These are phyloP conservation scores for Brachyptera putata DNA, from an alignment of 2,888 invertebrate genomes.

Conservation along the genomic window DNA sequence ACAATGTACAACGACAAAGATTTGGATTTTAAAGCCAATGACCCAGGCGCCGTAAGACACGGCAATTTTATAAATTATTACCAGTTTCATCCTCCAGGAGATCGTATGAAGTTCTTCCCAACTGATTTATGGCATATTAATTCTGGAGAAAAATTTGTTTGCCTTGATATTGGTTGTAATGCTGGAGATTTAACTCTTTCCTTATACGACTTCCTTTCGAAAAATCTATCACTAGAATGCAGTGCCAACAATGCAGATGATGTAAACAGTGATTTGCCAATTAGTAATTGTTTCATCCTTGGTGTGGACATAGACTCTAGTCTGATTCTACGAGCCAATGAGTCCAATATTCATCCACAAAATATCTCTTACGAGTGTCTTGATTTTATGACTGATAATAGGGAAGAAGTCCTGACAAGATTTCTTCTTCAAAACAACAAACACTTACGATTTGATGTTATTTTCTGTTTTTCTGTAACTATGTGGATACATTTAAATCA, in stretches of 20 bases:
- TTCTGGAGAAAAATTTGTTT: slow-evolving; percentile 45
- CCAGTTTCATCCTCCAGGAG: slow-evolving; percentile 67
- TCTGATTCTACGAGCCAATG: slow-evolving; percentile 63
- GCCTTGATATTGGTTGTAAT: slow-evolving; percentile 75
- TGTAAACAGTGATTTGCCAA: slow-evolving; percentile 18
- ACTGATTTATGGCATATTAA: slow-evolving; percentile 45
- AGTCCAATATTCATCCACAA: slow-evolving; percentile 45
- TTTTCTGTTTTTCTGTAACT: slow-evolving; percentile 77
- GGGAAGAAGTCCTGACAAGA: slow-evolving; percentile 42
- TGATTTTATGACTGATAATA: slow-evolving; percentile 55
- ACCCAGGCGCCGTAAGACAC: slow-evolving; percentile 73
- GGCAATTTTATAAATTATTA: slow-evolving; percentile 90
- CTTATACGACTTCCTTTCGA: slow-evolving; percentile 52
- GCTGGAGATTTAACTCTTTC: slow-evolving; percentile 67
- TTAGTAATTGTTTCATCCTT: slow-evolving; percentile 49
- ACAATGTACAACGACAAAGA: too few relatives aligned
- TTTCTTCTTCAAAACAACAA: slow-evolving; percentile 48
- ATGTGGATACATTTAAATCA: slow-evolving; percentile 90
- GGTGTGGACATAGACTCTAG: slow-evolving; percentile 72
- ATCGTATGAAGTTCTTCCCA: slow-evolving; percentile 62
- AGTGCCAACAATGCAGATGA: too few relatives aligned
- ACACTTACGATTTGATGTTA: slow-evolving; percentile 56
- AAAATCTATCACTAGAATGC: slow-evolving; percentile 39
- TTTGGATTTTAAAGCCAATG: slow-evolving; percentile 50
- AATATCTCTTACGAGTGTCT: slow-evolving; percentile 54